Percentiles rank a stretch among this genome's conserved stretches.
Conservation (phyloP, 2,888 invertebrate species). For the Drosophila silvestris region DNA sequence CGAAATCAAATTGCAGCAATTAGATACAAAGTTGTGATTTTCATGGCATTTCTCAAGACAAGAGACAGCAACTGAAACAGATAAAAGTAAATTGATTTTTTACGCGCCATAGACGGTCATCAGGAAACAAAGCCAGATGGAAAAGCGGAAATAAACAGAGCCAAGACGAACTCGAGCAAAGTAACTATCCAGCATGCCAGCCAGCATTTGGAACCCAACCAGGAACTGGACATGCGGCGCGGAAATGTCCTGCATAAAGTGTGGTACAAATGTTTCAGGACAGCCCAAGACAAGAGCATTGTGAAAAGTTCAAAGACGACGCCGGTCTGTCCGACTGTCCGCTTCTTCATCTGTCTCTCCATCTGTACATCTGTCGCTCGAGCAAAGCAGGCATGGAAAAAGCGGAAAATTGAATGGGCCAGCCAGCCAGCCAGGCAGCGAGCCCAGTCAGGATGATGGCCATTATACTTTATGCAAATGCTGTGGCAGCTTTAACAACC, state of each 20-base stretch:
- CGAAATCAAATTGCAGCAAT: conserved; percentile 48
- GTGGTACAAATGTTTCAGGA: conserved; percentile 70
- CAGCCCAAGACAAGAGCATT: conserved; percentile 62
- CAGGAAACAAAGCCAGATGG: conserved; percentile 47
- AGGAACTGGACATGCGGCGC: conserved; percentile 75
- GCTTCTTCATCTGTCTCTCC: neutral
- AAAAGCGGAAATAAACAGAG: conserved; percentile 47
- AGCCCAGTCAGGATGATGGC: conserved; percentile 64
- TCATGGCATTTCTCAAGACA: conserved; percentile 50
- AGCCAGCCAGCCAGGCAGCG: conserved; percentile 19
- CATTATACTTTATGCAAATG: conserved; percentile 80
- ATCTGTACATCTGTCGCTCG: neutral
- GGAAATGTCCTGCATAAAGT: conserved; percentile 73
- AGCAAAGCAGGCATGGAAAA: conserved; percentile 14
- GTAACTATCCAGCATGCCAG: conserved; percentile 35
- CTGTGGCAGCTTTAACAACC: conserved; percentile 74
- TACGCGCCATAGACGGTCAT: conserved; percentile 30
- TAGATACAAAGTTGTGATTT: conserved; percentile 52
- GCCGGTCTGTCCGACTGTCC: conserved; percentile 3
- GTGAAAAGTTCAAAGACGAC: conserved; percentile 73
- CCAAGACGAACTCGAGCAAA: conserved; percentile 61
- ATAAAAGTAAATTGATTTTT: conserved; percentile 67
- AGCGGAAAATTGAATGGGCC: conserved; percentile 73
- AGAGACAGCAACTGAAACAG: conserved; percentile 48
- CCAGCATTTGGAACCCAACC: neutral